A percentile compares a stretch with the other conserved stretches of the same genome.
Evolutionary conservation across 2,113 vertebrate genomes (phyloP).

Genomic region (Poeciliopsis turrubarensis): DNA sequence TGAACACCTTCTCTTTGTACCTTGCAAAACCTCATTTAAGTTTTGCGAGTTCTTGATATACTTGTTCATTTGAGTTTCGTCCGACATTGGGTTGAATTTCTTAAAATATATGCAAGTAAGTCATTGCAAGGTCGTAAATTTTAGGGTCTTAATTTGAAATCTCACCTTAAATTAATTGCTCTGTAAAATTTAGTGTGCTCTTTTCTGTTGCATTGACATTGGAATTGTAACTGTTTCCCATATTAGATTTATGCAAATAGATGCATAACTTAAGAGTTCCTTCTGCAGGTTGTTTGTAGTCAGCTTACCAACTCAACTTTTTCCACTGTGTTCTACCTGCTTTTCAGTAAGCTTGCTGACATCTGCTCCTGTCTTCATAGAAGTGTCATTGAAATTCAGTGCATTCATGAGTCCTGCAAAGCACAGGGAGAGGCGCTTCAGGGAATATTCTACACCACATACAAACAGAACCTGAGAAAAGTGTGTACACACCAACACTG

Average conservation of each 20-base stretch:
- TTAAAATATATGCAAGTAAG: not conserved
- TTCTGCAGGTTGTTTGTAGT: conserved; percentile 39
- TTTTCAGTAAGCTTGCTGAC: conserved; percentile 67
- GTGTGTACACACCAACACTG: not conserved
- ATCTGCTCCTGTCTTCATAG: conserved; percentile 74
- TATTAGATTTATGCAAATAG: conserved; percentile 36
- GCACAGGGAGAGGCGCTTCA: conserved; percentile 59
- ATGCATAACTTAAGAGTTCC: conserved; percentile 30
- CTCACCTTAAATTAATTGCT: not conserved
- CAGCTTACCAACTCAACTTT: conserved; percentile 39
- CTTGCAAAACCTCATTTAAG: not conserved
- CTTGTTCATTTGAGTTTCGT: too few species aligned
- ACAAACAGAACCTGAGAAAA: conserved; percentile 38
- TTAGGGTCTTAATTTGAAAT: conserved; percentile 7
- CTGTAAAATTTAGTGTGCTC: not conserved
- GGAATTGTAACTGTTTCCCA: conserved; percentile 18
- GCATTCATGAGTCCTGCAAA: conserved; percentile 64
- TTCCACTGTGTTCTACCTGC: conserved; percentile 59
- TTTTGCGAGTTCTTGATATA: not conserved
- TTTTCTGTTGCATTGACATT: not conserved
- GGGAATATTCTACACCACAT: conserved; percentile 57
- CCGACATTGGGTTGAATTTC: not conserved
- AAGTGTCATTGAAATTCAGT: conserved; percentile 75
- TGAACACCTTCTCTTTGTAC: not conserved
- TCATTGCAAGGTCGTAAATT: conserved; percentile 26